These are phyloP conservation scores for Punctoribates punctum DNA, from an alignment of 2,888 invertebrate species.

Conservation along the genomic window DNA sequence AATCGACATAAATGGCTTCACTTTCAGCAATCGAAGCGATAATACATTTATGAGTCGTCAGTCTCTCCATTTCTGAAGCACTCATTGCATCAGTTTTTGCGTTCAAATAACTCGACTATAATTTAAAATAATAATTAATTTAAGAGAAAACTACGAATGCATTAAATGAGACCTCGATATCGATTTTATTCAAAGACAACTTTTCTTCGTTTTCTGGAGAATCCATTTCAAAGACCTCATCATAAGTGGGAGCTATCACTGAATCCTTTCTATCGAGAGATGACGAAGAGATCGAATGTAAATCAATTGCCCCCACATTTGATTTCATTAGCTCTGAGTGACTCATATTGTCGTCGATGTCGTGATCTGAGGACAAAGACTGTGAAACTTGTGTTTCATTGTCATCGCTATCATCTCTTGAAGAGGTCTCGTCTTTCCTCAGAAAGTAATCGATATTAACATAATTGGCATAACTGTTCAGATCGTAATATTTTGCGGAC, in stretches of 20 bases:
- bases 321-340: slow-evolving; percentile 28
- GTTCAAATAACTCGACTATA: neutral
- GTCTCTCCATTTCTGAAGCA: slow-evolving; percentile 66
- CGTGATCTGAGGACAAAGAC: slow-evolving; percentile 47
- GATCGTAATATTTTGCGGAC: slow-evolving; percentile 27
- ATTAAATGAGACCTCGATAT: neutral
- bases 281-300: neutral
- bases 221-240: slow-evolving; percentile 39
- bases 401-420: slow-evolving; percentile 44
- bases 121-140: neutral
- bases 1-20: slow-evolving; percentile 83
- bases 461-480: slow-evolving; percentile 59
- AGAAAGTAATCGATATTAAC: slow-evolving; percentile 89
- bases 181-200: neutral
- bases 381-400: slow-evolving; percentile 46
- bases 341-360: slow-evolving; percentile 42
- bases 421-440: slow-evolving; percentile 47
- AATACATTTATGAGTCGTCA: slow-evolving; percentile 81
- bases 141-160: neutral
- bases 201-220: neutral
- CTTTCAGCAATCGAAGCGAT: slow-evolving; percentile 85
- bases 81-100: slow-evolving; percentile 6
- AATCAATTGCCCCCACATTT: neutral
- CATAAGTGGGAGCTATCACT: slow-evolving; percentile 34
- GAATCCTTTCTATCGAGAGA: slow-evolving; percentile 3